Evolutionary conservation across 2,888 invertebrate species (phyloP).

Genomic region (Agrotis puta): DNA sequence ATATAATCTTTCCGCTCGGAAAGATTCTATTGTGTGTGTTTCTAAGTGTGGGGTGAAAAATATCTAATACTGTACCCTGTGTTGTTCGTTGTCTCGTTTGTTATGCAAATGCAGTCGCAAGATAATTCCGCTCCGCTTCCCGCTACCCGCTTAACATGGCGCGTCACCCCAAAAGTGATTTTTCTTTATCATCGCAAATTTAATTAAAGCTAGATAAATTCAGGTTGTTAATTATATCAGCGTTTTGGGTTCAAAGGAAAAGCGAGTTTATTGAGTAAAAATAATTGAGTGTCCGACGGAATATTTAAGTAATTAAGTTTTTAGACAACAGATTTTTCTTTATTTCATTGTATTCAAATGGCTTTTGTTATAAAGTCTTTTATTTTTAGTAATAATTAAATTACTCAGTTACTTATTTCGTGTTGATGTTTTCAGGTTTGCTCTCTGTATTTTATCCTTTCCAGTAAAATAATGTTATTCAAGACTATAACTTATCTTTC

Average conservation of each 20-base stretch:
- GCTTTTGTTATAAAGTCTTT: neutral
- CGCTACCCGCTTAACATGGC: conserved; percentile 8
- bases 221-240: conserved; percentile 48
- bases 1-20: no score
- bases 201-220: conserved; percentile 49
- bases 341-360: neutral
- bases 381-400: neutral
- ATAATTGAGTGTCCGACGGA: conserved; percentile 24
- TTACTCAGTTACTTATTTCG: neutral
- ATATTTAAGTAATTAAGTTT: conserved; percentile 17
- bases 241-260: conserved; percentile 38
- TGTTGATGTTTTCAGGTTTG: neutral
- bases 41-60: no score
- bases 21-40: no score
- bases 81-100: no score
- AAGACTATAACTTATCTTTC: no score
- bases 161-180: conserved; percentile 23
- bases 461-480: no score
- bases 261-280: conserved; percentile 27
- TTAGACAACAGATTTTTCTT: neutral
- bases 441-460: no score
- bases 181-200: conserved; percentile 52
- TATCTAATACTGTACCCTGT: no score
- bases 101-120: no score
- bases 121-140: neutral